Base-by-base conservation (phyloP, 2,113 vertebrate species). In the Ardeotis arabs region DNA sequence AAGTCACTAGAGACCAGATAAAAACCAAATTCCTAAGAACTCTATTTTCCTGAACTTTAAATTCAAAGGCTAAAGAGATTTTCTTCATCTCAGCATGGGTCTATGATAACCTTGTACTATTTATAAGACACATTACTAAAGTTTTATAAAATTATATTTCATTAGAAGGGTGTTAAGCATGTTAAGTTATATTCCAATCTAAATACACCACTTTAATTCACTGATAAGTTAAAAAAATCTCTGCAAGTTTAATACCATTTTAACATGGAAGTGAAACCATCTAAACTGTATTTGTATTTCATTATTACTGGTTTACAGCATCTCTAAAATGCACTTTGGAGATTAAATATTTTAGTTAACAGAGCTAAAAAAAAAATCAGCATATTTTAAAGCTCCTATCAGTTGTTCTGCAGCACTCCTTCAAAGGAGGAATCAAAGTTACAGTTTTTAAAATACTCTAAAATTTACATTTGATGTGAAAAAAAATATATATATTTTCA, bases 1-100 rank as follows among this genome's bases (percentile, higher is more conserved):
- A 87, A 96, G 81, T 80, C 93, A 87, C 77, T 21, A 73, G 83
- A 91, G 73, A 93, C 58, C 63, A 93, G 87, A 94, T 68, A 87
- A 91, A 92, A 89, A 29, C 10, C 10, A 4, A 74, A 89, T 87
- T 68, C 80, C 33, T 73, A 45, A 94, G 69, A 73, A 73, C 9
- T 78, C n/a, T 45, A 39, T 90, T 69, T 86, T 84, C 85, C 58
- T 93, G 53, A 92, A 74, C 87, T 88, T 93, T 50, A 53, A 93
- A 96, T 93, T 84, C 37, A 90, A 90, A 91, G 73, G 66, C 58
- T 90, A 77, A 89, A 79, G 53, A 92, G 12, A 59, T 63, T 83
- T 77, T 84, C 55, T 91, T 76, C 49, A 67, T 82, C 77, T 87
- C 62, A 35, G 73, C 80, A 89, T 2, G 2, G 7, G 19, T 68